Percentiles rank a stretch among this genome's conserved stretches.
These are phyloP conservation scores for Sebastes taczanowskii DNA, from an alignment of 2,797 vertebrate genomes.

Conservation along the genomic window DNA sequence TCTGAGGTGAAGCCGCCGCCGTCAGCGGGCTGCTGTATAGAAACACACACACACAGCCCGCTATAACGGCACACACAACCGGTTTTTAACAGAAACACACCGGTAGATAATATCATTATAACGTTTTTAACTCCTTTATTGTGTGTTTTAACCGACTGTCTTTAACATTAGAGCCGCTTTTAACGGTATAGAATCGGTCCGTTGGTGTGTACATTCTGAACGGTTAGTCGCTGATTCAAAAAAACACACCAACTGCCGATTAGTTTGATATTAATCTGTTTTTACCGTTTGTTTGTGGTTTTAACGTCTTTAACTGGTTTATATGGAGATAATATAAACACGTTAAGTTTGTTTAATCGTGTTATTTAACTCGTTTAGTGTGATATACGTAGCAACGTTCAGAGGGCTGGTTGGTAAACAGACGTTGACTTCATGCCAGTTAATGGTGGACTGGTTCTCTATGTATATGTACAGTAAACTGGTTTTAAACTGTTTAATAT, in stretches of 20 bases:
- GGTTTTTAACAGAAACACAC: neutral
- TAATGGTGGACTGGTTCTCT: slow-evolving; percentile 36
- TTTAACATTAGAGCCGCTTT: neutral
- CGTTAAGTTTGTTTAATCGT: neutral
- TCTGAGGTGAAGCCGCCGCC: slow-evolving; percentile 73
- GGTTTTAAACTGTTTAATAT: neutral
- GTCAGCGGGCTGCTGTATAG: slow-evolving; percentile 23
- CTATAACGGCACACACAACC: neutral
- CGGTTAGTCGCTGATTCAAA: neutral
- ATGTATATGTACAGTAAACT: neutral
- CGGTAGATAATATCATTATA: accelerated
- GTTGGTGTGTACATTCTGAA: neutral
- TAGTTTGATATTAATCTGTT: slow-evolving; percentile 12
- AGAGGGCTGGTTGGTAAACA: slow-evolving; percentile 9
- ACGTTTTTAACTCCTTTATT: neutral
- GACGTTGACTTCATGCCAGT: slow-evolving; percentile 35
- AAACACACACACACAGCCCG: neutral
- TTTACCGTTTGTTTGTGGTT: neutral
- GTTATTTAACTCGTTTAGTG: neutral
- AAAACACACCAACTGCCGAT: neutral
- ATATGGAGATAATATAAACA: neutral
- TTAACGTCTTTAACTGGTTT: accelerated
- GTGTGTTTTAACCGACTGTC: neutral
- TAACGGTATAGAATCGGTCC: neutral
- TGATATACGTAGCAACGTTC: neutral